Conservation (phyloP, 2,797 vertebrate species). For the Pagetopsis macropterus region DNA sequence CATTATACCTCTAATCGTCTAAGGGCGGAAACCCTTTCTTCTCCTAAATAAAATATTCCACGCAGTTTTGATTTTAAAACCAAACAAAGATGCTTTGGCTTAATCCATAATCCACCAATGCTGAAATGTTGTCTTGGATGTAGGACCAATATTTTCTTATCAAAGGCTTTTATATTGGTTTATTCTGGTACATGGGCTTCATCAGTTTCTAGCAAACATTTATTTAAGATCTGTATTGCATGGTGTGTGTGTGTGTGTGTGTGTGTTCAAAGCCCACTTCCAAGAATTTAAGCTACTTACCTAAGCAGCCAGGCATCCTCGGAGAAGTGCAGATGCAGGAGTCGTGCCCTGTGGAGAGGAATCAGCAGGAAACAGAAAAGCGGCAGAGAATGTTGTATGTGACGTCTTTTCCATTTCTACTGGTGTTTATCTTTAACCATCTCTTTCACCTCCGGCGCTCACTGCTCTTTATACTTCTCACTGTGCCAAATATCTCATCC, state of each 20-base stretch:
- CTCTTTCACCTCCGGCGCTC: slow-evolving; percentile 26
- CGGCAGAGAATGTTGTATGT: slow-evolving; percentile 19
- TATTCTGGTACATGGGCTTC: not conserved
- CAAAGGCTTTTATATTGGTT: slow-evolving; percentile 14
- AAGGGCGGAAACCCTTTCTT: slow-evolving; percentile 31
- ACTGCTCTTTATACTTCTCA: slow-evolving; percentile 18
- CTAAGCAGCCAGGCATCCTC: slow-evolving; percentile 1
- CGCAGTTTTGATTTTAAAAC: slow-evolving; percentile 32
- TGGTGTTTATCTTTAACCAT: slow-evolving; percentile 32
- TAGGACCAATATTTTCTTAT: slow-evolving; percentile 28
- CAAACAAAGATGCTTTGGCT: slow-evolving; percentile 36
- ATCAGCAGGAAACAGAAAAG: slow-evolving; percentile 20
- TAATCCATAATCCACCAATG: slow-evolving; percentile 16
- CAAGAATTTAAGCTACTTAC: slow-evolving; percentile 12
- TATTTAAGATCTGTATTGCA: slow-evolving; percentile 16
- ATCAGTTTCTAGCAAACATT: slow-evolving; percentile 1
- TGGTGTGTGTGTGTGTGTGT: not conserved
- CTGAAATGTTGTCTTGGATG: slow-evolving; percentile 21
- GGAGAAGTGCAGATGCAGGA: slow-evolving; percentile 9
- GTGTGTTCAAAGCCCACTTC: not conserved
- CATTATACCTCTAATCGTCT: slow-evolving; percentile 65
- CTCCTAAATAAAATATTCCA: slow-evolving; percentile 28
- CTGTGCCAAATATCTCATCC: slow-evolving; percentile 17
- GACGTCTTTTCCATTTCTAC: slow-evolving; percentile 17
- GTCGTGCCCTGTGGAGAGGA: slow-evolving; percentile 17